Percentiles rank a stretch among this genome's conserved stretches.
Evolutionary conservation across 2,888 invertebrate species (phyloP).

Genomic region (Zaprionus obscuricornis): DNA sequence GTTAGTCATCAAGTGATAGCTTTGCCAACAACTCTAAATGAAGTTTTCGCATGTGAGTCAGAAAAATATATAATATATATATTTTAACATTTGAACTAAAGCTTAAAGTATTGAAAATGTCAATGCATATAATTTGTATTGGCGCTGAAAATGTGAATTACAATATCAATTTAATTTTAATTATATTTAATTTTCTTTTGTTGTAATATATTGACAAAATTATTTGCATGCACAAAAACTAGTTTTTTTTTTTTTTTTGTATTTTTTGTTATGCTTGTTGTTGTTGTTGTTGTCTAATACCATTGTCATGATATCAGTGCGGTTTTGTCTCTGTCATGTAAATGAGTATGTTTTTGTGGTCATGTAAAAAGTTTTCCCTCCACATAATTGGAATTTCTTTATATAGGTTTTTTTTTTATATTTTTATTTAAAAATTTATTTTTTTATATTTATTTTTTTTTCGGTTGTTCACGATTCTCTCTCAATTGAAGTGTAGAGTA

Average conservation of each 20-base stretch:
- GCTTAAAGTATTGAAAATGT: too few species aligned
- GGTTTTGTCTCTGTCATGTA: conserved; percentile 58
- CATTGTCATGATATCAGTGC: conserved; percentile 29
- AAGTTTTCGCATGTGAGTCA: conserved; percentile 40
- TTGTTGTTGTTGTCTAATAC: conserved; percentile 34
- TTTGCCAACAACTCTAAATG: conserved; percentile 19
- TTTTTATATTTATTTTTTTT: conserved; percentile 18
- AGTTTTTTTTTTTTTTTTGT: not conserved
- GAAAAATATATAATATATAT: not conserved
- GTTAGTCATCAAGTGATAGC: conserved; percentile 28
- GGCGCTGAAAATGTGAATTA: too few species aligned
- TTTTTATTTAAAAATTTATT: conserved; percentile 5
- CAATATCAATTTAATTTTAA: not conserved
- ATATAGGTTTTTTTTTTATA: not conserved
- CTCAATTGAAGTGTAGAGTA: conserved; percentile 39
- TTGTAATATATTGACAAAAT: too few species aligned
- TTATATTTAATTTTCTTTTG: too few species aligned
- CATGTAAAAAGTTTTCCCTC: conserved; percentile 38
- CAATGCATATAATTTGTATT: too few species aligned
- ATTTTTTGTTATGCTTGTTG: conserved; percentile 16
- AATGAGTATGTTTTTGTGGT: conserved; percentile 52
- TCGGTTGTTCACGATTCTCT: conserved; percentile 25
- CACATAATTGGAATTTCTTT: too few species aligned
- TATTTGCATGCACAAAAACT: too few species aligned
- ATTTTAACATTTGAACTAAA: too few species aligned